Base-by-base conservation (phyloP, 1,140 invertebrate species). In the Lerema accius region DNA sequence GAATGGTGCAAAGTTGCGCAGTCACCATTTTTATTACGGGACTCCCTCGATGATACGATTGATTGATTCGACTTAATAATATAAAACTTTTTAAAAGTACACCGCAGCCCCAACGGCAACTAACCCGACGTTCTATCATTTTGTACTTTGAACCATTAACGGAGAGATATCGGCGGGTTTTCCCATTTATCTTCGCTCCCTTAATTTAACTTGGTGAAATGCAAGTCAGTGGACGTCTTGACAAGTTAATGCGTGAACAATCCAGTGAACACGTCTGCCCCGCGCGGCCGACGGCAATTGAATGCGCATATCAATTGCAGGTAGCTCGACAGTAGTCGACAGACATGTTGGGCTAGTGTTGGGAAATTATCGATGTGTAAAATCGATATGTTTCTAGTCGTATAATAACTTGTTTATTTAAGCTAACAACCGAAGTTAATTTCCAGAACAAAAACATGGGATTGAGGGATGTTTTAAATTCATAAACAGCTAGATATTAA, bases 181-280 rank as follows among this genome's bases (percentile, higher is more conserved):
- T 46, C 53, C 59, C 65, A 67, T 67, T 67, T 63, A 58, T 67
- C 59, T 67, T 67, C 53, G 48, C 59, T 62, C 59, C 62, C 62
- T 55, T 67, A 67, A 67, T 67, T 67, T 67, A 67, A 67, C 65
- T 67, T 67, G 62, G 39, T n/a, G 65, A 67, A 67, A 67, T 56
- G 65, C 65, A 67, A 67, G 65, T 67, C 65, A 67, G 64, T 28
- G 16, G 35, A 15, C 45, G 42, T 46, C 43, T 46, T 59, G 55
- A 59, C 55, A 59, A 59, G 55, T 59, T 59, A 59, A 59, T 59
- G 55, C 55, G 55, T 48, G 55, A 59, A 59, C 55, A 59, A 59
- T 46, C 55, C 23, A 16, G 42, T 11, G 37, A 58, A 46, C 55
- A 58, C 55, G 42, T 46, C 26, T 42, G 55, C 5, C 6, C 42